A percentile compares a stretch with the other conserved stretches of the same genome.
Evolutionary conservation across 2,797 vertebrate species (phyloP).

Genomic region (Borostomias antarcticus): DNA sequence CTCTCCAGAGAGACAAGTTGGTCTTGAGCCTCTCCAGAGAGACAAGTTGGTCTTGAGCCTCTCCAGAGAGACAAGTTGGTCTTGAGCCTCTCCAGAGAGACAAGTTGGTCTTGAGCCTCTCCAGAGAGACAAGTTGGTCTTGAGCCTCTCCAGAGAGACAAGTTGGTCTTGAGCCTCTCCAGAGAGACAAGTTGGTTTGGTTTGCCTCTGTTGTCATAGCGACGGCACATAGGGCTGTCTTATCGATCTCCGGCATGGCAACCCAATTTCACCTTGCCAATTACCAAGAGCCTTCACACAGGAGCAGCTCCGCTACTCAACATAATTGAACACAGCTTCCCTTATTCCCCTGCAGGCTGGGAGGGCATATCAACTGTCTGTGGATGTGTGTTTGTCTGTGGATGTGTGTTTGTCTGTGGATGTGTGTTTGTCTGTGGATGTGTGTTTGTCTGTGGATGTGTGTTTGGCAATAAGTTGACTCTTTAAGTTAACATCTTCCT

Average conservation of each 20-base stretch:
- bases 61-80: no score
- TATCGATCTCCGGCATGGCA: conserved; percentile 1
- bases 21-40: no score
- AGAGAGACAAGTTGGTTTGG: neutral
- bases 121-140: no score
- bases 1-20: no score
- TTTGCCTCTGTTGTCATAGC: conserved; percentile 17
- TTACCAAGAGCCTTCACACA: conserved; percentile 7
- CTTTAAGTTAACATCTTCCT: no score
- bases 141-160: no score
- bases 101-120: no score
- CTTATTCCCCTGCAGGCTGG: neutral
- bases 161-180: no score
- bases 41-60: no score
- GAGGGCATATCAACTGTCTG: conserved; percentile 20
- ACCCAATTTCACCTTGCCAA: conserved; percentile 26
- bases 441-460: conserved; percentile 34
- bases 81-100: no score
- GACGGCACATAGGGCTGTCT: neutral
- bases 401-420: neutral
- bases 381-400: neutral
- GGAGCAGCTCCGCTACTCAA: conserved; percentile 10
- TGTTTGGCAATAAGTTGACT: no score
- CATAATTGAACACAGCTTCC: conserved; percentile 24
- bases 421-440: conserved; percentile 20